These are phyloP conservation scores for Squalus acanthias DNA, from an alignment of 2,797 vertebrate species.

Conservation along the genomic window DNA sequence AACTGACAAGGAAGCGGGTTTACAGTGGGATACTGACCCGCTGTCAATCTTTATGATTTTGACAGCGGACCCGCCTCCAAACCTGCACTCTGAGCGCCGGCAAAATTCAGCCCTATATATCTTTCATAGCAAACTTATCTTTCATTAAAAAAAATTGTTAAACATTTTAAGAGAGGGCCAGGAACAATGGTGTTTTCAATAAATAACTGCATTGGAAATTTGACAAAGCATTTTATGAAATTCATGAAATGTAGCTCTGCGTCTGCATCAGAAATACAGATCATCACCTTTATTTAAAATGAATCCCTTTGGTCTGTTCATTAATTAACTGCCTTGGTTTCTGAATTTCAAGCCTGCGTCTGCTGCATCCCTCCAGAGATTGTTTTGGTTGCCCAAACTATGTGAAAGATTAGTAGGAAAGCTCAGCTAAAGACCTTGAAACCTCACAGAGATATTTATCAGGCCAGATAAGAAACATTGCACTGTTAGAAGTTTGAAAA, in stretches of 20 bases:
- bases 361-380: constrained; percentile 56
- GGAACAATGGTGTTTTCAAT: neutral
- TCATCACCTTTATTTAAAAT: constrained; percentile 55
- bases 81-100: no score
- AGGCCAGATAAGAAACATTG: constrained; percentile 69
- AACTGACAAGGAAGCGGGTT: no score
- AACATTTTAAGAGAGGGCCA: neutral
- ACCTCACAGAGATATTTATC: constrained; percentile 76
- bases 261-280: constrained; percentile 31
- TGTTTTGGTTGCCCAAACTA: constrained; percentile 54
- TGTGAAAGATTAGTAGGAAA: constrained; percentile 56
- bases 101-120: neutral
- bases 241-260: constrained; percentile 15
- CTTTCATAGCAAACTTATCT: neutral
- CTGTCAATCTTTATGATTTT: no score
- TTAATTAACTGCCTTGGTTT: constrained; percentile 67
- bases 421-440: constrained; percentile 64
- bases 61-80: no score
- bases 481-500: constrained; percentile 91
- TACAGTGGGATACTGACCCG: no score
- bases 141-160: neutral
- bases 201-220: constrained; percentile 5
- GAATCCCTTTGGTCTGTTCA: constrained; percentile 74
- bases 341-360: constrained; percentile 71
- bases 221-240: constrained; percentile 8